phyloP scores from a whole-genome alignment of 2,113 vertebrate species.

The Phalacrocorax aristotelis region DNA sequence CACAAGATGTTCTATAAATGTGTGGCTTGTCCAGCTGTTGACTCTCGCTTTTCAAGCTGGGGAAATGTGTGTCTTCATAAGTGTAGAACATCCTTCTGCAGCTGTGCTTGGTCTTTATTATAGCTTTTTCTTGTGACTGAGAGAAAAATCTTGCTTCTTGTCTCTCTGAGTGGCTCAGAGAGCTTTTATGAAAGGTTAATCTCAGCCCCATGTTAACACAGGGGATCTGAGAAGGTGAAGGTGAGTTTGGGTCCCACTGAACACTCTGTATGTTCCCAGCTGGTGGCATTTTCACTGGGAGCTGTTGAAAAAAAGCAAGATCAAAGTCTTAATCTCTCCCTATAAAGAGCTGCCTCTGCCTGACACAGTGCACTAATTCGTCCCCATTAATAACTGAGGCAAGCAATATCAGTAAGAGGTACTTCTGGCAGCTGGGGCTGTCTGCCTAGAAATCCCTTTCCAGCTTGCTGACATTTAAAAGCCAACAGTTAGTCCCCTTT shows the following conservation, averaged over 20 bases:
- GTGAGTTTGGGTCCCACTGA: not conserved
- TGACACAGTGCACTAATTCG: not conserved
- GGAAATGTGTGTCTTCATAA: not conserved
- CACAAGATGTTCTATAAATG: not conserved
- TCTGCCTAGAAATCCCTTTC: conserved; percentile 58
- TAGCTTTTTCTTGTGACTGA: not conserved
- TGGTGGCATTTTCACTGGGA: not conserved
- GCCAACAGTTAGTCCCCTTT: conserved; percentile 13
- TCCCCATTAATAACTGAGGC: not conserved
- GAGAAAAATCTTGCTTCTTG: not conserved
- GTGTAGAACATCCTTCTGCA: not conserved
- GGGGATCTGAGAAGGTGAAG: not conserved
- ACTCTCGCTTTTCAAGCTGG: not conserved
- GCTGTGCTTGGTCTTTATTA: not conserved
- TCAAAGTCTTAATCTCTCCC: not conserved
- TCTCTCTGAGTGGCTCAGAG: not conserved
- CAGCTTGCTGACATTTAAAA: conserved; percentile 68
- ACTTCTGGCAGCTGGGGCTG: conserved; percentile 53
- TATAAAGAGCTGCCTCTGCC: not conserved
- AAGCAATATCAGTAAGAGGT: conserved; percentile 43
- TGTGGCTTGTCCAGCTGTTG: not conserved
- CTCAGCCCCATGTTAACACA: not conserved
- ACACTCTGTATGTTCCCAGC: not conserved
- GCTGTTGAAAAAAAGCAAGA: not conserved
- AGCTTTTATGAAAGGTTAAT: conserved; percentile 18